Conservation (phyloP, 2,888 invertebrate genomes). For the Drosophila anomalata region DNA sequence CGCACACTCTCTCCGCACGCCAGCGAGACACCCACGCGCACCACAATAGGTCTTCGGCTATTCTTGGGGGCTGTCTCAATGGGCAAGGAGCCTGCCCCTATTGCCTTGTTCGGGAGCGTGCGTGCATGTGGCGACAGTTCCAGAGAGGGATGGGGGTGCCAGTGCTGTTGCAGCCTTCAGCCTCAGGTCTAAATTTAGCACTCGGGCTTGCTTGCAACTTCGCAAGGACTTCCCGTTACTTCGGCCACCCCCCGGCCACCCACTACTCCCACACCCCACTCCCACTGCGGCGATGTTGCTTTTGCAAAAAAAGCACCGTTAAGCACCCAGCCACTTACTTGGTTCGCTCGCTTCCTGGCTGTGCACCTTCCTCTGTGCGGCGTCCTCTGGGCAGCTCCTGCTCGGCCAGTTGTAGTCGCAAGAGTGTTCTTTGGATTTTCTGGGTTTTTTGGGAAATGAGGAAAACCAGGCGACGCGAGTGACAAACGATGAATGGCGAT, state of each 20-base stretch:
- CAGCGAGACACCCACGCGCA: slow-evolving; percentile 15
- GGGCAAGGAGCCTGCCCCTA: too few relatives aligned
- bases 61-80: too few relatives aligned
- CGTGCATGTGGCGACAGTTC: slow-evolving; percentile 48
- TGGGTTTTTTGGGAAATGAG: slow-evolving; percentile 22
- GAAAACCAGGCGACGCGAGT: slow-evolving; percentile 33
- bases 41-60: neutral
- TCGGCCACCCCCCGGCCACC: slow-evolving; percentile 20
- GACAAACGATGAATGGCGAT: slow-evolving; percentile 65
- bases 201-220: slow-evolving; percentile 74
- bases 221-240: slow-evolving; percentile 64
- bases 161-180: slow-evolving; percentile 69
- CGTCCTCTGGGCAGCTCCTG: slow-evolving; percentile 1
- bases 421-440: slow-evolving; percentile 2
- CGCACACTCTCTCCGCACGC: slow-evolving; percentile 11
- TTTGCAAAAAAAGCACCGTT: slow-evolving; percentile 11
- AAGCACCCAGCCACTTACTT: slow-evolving; percentile 23
- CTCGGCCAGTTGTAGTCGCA: slow-evolving; percentile 3
- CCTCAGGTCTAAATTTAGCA: slow-evolving; percentile 78
- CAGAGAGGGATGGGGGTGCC: slow-evolving; percentile 37
- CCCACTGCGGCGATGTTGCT: slow-evolving; percentile 12
- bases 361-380: neutral
- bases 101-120: slow-evolving; percentile 20
- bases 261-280: neutral
- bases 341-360: slow-evolving; percentile 24